Evolutionary conservation across 2,113 vertebrate genomes (phyloP), one percentile per base, ranked within the genome.

Genomic region (Pandion haliaetus): DNA sequence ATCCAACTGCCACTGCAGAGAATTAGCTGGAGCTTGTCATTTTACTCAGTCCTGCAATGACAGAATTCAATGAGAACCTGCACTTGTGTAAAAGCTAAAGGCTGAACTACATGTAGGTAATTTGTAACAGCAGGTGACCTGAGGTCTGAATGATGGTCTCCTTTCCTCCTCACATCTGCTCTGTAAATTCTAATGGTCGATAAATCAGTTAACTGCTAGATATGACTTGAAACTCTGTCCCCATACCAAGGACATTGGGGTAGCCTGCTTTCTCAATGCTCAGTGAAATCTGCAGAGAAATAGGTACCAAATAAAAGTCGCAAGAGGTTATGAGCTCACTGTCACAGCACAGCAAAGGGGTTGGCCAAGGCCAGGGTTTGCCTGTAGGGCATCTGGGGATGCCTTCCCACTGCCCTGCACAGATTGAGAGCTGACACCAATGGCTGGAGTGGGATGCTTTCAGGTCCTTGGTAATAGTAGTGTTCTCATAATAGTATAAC

Each of bases 331-430:
- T 40, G 45, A 66, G 25, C 14, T 70, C 63, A 20, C 5, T 36
- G 14, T 16, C 17, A 44, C 0, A 0, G 15, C 36, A 61, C 21
- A 58, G n/a, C 12, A 62, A 20, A 8, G 19, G 38, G 50, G 28
- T 70, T 9, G 6, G n/a, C 11, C 42, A 34, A 4, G n/a, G 50
- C 29, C 15, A 26, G 17, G 17, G 8, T 28, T 36, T 84, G 34
- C 7, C 47, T 3, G 0, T 1, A 40, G 34, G 34, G 8, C 45
- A 67, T 32, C 47, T 76, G n/a, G 26, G 19, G 24, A 42, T 72
- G 34, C 15, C 32, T 74, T n/a, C 18, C 12, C 15, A 2, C 40
- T 61, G 73, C 44, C 26, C 61, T 85, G 19, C 24, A 49, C 10
- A 20, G 49, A 14, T 40, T 83, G 49, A 59, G 52, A 92, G 44